Evolutionary conservation across 2,113 vertebrate species (phyloP).

Genomic region (Terrapene triunguis): DNA sequence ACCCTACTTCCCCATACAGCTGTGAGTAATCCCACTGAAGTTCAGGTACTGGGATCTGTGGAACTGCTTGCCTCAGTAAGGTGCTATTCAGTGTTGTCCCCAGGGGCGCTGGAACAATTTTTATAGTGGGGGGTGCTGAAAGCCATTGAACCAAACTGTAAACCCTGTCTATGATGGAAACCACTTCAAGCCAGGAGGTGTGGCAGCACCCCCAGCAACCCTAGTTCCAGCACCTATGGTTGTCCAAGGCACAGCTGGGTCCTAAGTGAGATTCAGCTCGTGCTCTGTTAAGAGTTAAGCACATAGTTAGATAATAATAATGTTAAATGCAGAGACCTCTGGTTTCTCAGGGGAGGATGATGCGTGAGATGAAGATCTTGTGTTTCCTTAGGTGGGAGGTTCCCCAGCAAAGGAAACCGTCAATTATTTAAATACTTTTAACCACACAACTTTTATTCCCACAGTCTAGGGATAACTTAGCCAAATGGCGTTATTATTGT

Average conservation of each 20-base stretch:
- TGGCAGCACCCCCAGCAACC: too few species aligned
- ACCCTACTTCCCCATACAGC: neutral
- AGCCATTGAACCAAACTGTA: too few species aligned
- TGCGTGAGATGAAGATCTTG: neutral
- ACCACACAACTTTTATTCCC: constrained; percentile 34
- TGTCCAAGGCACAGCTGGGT: neutral
- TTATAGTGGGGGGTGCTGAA: too few species aligned
- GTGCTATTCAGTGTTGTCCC: neutral
- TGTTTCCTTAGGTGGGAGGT: neutral
- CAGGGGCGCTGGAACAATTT: too few species aligned
- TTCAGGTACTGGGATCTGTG: neutral
- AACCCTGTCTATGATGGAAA: too few species aligned
- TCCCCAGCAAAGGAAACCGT: constrained; percentile 45
- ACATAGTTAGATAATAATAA: neutral
- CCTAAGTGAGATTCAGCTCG: neutral
- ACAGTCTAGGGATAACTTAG: constrained; percentile 32
- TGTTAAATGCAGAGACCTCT: neutral
- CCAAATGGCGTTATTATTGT: neutral
- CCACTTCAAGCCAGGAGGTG: too few species aligned
- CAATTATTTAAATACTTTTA: constrained; percentile 40
- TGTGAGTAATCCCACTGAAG: neutral
- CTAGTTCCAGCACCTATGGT: too few species aligned
- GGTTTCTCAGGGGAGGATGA: constrained; percentile 36
- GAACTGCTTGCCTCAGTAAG: neutral
- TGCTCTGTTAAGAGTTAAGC: constrained; percentile 54